Evolutionary conservation across 2,797 vertebrate genomes (phyloP).

Genomic region (Mormyrus proboscirostris): DNA sequence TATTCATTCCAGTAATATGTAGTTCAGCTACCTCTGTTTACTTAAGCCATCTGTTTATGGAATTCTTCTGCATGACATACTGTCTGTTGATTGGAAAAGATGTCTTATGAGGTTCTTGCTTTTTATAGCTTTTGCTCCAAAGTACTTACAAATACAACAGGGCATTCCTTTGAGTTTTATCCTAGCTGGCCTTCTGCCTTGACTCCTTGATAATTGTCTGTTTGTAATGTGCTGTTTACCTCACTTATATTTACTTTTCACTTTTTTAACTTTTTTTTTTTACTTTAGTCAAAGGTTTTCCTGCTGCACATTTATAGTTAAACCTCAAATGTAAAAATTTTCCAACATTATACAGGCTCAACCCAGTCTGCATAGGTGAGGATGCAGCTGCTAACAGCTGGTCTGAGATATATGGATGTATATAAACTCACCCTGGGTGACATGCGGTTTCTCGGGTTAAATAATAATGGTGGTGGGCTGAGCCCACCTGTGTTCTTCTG

Average conservation of each 20-base stretch:
- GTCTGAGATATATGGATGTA: not conserved
- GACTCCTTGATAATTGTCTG: not conserved
- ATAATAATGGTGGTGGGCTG: not conserved
- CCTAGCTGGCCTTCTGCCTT: not conserved
- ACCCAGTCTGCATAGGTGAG: not conserved
- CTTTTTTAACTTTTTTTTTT: not conserved
- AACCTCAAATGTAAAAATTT: not conserved
- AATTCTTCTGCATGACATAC: not conserved
- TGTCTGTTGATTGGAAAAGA: not conserved
- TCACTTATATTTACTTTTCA: not conserved
- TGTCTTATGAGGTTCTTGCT: not conserved
- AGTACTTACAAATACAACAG: not conserved
- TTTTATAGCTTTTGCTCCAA: not conserved
- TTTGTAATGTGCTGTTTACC: not conserved
- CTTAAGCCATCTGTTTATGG: not conserved
- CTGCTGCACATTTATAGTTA: not conserved
- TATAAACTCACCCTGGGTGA: not conserved
- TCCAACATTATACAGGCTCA: not conserved
- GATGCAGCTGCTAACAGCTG: not conserved
- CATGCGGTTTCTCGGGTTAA: not conserved
- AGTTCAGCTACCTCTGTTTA: not conserved
- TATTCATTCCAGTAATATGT: not conserved
- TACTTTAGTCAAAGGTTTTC: not conserved
- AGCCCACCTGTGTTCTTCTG: not conserved
- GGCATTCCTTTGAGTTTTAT: not conserved